Evolutionary conservation across 2,888 invertebrate species (phyloP).

Genomic region (Hemaris fuciformis): DNA sequence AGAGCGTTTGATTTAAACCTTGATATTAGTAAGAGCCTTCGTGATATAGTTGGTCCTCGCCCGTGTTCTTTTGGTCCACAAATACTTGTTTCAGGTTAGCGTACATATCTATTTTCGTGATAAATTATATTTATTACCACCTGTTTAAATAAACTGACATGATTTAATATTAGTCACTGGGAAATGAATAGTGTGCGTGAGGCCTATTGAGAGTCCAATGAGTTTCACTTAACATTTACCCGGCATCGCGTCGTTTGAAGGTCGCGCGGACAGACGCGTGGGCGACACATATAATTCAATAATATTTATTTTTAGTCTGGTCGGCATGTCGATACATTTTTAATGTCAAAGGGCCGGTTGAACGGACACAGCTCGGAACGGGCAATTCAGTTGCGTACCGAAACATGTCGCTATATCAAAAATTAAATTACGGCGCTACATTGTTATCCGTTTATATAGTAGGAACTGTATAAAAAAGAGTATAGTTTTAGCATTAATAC

Average conservation of each 20-base stretch:
- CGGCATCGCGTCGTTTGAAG: neutral
- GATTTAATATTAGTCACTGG: neutral
- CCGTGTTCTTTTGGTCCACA: no score
- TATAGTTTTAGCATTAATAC: no score
- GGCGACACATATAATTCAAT: constrained; percentile 3
- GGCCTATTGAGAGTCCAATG: neutral
- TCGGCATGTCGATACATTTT: neutral
- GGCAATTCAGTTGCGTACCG: neutral
- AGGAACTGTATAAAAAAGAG: no score
- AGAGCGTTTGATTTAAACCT: no score
- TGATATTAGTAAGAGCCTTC: no score
- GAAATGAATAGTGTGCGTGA: neutral
- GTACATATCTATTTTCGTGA: neutral
- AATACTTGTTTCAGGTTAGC: no score
- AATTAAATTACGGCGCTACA: neutral
- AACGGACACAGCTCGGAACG: neutral
- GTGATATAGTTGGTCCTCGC: no score
- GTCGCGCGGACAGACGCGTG: constrained; percentile 1
- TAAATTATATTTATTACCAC: neutral
- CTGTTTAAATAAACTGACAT: neutral
- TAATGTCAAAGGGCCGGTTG: neutral
- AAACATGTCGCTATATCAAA: neutral
- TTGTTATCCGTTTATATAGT: no score
- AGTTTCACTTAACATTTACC: constrained; percentile 1
- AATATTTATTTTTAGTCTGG: neutral